Base-by-base conservation (phyloP, 1,140 invertebrate genomes). In the Philopotamus ludificatus region DNA sequence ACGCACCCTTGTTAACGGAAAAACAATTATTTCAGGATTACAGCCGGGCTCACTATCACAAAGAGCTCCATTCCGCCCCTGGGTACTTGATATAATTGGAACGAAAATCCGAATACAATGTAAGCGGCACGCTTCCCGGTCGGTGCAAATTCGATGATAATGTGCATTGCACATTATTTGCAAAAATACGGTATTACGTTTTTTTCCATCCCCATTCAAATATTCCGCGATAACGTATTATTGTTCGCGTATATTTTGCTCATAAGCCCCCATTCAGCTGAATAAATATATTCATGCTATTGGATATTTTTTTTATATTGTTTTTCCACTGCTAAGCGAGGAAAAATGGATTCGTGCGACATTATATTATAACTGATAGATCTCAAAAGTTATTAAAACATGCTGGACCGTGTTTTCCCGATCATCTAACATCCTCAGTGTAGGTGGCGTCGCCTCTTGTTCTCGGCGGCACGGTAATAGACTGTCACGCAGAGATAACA, bases 401-500 rank as follows among this genome's bases (percentile, higher is more conserved):
- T 34, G 4, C 12, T 34, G 4, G 28, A 4, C 12, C 12, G 28
- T 34, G 28, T 34, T 34, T 12, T n/a, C 28, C 28, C 12, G 28
- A 34, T 34, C 12, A 4, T 34, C 12, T 12, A 34, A 34, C 28
- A 34, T 34, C 28, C 28, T 12, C 28, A 34, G 28, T 34, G 28
- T 34, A 34, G 28, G 28, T 34, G 28, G 28, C 4, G 12, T 12
- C 4, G 28, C 12, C 12, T 34, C 28, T 4, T 12, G 28, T 34
- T 34, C 28, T 34, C 12, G 4, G 50, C 55, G 50, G 49, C 21
- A 41, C 63, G 59, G 63, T 71, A 71, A 71, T 71, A 71, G 66
- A 68, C 63, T 71, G 70, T 71, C 70, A 71, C 53, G 44, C 63
- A 44, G 60, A 66, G 63, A 71, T 71, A 71, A 71, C 60, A 68